These are phyloP conservation scores for Melanocharis versteri DNA, from an alignment of 2,113 vertebrate species.

Conservation along the genomic window DNA sequence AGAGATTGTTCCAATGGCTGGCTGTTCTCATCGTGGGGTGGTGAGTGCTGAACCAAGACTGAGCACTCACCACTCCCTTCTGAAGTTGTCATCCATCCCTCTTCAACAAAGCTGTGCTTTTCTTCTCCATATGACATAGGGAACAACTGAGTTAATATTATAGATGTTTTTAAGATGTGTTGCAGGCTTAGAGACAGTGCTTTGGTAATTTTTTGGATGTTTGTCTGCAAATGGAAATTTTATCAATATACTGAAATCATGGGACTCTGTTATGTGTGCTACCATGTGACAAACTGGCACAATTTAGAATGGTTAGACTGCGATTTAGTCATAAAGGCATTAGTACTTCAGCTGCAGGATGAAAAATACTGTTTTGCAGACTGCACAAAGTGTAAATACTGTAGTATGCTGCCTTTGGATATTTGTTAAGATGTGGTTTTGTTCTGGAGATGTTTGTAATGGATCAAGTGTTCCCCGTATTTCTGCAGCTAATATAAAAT, in stretches of 20 bases:
- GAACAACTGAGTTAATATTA: neutral
- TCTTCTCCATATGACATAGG: neutral
- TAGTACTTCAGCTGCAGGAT: neutral
- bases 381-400: neutral
- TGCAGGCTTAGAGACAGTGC: neutral
- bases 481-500: neutral
- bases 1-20: neutral
- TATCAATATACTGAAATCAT: neutral
- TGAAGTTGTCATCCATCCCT: neutral
- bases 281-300: neutral
- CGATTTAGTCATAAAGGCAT: neutral
- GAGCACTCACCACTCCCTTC: neutral
- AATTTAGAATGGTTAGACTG: neutral
- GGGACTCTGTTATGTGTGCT: neutral
- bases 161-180: neutral
- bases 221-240: neutral
- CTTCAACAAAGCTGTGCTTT: neutral
- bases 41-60: neutral
- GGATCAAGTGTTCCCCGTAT: neutral
- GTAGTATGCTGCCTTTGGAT: neutral
- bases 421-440: neutral
- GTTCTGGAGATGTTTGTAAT: neutral
- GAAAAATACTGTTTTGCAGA: neutral
- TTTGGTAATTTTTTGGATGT: neutral
- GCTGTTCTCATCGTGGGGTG: neutral